Base-by-base conservation (phyloP, 2,888 invertebrate genomes). In the Acleris holmiana region DNA sequence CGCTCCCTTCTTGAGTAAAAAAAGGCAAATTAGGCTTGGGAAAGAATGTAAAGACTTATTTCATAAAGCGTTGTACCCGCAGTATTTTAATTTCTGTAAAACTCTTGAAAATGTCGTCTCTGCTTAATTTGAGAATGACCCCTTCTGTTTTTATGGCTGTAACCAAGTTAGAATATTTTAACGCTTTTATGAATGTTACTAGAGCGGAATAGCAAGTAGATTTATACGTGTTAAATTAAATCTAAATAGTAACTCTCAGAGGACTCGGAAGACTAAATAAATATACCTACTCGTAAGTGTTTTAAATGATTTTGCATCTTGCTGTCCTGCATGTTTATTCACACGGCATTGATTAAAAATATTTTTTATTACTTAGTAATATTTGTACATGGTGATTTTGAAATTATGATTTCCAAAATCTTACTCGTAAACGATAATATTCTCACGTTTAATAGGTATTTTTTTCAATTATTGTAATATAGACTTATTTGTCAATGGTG, bases 91-190 rank as follows among this genome's bases (percentile, higher is more conserved):
- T 21, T 53, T 53, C 21, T n/a, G 19, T 21, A 15, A 10, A 19
- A 40, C 7, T 44, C 44, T 44, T n/a, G 21, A n/a, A 53, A 53
- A 40, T 53, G 40, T 53, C 40, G 21, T n/a, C 13, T 35, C 53
- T 21, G 53, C n/a, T 53, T 40, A 35, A 53, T 53, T 53, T 40
- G 40, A 41, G 29, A 25, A 25, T 19, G 35, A 40, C n/a, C 19
- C 21, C 19, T 53, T 53, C 19, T 35, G 53, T 10, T 48, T 53
- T 53, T 53, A 53, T 53, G 35, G 53, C 40, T 40, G 19, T 53
- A 35, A n/a, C 44, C 17, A 44, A 53, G 6, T 53, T 18, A 35
- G 51, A 18, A 51, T 51, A 53, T 53, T 40, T 53, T 15, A 51
- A 19, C 40, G 2, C 13, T 40, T n/a, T 15, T 7, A 15, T 40